Conservation (phyloP, 2,113 vertebrate species). For the Taxidea taxus region DNA sequence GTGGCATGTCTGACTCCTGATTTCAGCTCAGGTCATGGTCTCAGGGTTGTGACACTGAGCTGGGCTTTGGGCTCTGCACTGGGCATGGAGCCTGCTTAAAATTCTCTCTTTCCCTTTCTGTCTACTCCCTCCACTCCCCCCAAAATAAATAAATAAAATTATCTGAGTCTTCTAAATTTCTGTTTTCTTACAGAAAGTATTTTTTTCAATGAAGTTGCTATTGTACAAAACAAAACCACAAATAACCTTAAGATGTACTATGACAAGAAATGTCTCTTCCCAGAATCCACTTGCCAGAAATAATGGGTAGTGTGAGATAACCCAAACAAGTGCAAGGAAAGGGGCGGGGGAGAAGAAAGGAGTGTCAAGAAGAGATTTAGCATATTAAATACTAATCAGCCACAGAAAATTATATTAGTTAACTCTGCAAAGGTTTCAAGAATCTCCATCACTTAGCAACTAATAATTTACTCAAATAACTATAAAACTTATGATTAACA, state of each 20-base stretch:
- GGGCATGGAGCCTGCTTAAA: background rate
- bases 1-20: background rate
- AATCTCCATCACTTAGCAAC: background rate
- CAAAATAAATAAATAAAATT: background rate
- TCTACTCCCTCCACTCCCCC: background rate
- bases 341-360: no score
- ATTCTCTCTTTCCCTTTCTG: background rate
- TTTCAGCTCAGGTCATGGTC: background rate
- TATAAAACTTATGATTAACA: conserved; percentile 15
- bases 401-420: background rate
- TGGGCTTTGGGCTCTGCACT: background rate
- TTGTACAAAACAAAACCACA: background rate
- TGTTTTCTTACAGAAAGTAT: background rate
- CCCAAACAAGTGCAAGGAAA: background rate
- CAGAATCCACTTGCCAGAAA: background rate
- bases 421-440: background rate
- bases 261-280: background rate
- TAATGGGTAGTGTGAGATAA: background rate
- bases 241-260: background rate
- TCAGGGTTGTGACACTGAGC: background rate
- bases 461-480: conserved; percentile 33
- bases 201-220: background rate
- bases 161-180: conserved; percentile 20
- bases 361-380: background rate
- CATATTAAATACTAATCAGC: background rate